Evolutionary conservation across 2,797 vertebrate species (phyloP).

Genomic region (Setipinna tenuifilis): DNA sequence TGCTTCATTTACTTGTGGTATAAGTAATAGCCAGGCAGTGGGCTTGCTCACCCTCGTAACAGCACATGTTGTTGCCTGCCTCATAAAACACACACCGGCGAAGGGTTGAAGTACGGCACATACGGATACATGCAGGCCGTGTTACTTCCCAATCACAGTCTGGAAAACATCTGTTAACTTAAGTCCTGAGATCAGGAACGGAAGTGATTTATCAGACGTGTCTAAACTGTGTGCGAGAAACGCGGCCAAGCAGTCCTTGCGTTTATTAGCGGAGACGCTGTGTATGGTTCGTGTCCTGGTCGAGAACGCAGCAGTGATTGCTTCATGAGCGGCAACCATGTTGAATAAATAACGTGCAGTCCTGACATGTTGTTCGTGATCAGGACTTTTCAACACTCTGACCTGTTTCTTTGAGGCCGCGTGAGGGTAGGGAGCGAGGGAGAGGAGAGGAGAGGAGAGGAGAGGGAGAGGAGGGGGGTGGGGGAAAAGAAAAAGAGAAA

Average conservation of each 20-base stretch:
- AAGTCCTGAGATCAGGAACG: slow-evolving; percentile 9
- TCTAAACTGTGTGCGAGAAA: background rate
- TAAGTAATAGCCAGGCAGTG: background rate
- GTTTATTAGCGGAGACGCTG: slow-evolving; percentile 14
- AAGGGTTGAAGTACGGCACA: too few species aligned
- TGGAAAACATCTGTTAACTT: slow-evolving; percentile 9
- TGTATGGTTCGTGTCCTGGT: background rate
- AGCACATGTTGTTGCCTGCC: slow-evolving; percentile 22
- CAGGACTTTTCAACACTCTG: slow-evolving; percentile 20
- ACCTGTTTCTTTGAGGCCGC: slow-evolving; percentile 1
- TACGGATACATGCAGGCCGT: background rate
- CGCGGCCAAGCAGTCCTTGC: background rate
- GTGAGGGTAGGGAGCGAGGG: background rate
- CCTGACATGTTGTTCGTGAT: background rate
- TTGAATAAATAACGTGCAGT: background rate
- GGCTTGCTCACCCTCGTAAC: background rate
- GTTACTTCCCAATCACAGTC: background rate
- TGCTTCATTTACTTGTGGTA: slow-evolving; percentile 6
- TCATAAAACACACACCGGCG: slow-evolving; percentile 11
- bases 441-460: slow-evolving; percentile 6
- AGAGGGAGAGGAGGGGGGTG: slow-evolving; percentile 14
- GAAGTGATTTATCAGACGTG: slow-evolving; percentile 22
- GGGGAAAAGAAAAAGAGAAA: slow-evolving; percentile 38
- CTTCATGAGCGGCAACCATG: background rate
- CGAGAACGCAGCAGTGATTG: background rate